phyloP scores from a whole-genome alignment of 2,113 vertebrate genomes.

The Centropristis striata region DNA sequence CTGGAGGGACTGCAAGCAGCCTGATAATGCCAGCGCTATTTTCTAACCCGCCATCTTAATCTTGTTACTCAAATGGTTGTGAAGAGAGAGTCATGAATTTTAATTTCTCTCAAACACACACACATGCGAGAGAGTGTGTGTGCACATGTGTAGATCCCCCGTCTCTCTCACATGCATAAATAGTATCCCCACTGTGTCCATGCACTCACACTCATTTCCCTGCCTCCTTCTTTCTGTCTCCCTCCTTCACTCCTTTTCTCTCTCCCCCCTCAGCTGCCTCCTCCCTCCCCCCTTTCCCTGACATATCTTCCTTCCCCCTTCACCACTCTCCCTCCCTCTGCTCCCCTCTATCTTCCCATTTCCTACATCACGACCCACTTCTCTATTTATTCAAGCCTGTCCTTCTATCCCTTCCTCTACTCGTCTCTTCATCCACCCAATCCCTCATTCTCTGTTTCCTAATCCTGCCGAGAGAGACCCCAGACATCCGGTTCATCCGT shows the following conservation, averaged over 20 bases:
- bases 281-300: constrained; percentile 5
- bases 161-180: constrained; percentile 78
- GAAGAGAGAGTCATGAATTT: constrained; percentile 99
- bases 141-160: constrained; percentile 55
- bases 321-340: constrained; percentile 53
- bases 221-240: constrained; percentile 31
- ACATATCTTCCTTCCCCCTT: constrained; percentile 67
- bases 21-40: constrained; percentile 99
- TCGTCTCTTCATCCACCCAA: constrained; percentile 71
- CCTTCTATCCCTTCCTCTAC: constrained; percentile 76
- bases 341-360: constrained; percentile 75
- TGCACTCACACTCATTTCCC: constrained; percentile 56
- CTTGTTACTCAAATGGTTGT: constrained; percentile 99
- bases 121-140: constrained; percentile 9
- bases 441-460: constrained; percentile 78
- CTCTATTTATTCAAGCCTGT: constrained; percentile 80
- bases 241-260: constrained; percentile 75
- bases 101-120: constrained; percentile 92
- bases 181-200: constrained; percentile 73
- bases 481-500: constrained; percentile 77
- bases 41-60: constrained; percentile 99
- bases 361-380: constrained; percentile 80
- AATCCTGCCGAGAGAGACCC: constrained; percentile 78
- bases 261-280: constrained; percentile 75
- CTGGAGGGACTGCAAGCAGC: constrained; percentile 99